Base-by-base conservation (phyloP, 2,888 invertebrate genomes). In the Antheraea yamamai region DNA sequence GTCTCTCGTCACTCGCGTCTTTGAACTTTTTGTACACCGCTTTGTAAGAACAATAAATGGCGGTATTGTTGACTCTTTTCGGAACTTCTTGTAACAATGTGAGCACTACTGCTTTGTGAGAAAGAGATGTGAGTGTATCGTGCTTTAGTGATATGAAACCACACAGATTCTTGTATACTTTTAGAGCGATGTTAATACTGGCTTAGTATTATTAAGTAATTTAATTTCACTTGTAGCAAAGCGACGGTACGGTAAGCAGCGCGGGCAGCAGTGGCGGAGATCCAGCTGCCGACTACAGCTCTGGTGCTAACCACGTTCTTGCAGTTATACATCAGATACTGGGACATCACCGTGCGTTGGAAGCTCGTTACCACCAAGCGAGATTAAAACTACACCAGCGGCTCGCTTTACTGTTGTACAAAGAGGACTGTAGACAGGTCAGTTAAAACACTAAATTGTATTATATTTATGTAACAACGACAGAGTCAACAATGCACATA, bases 261-360 rank as follows among this genome's bases (percentile, higher is more conserved):
- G 95, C 95, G 12, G 95, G 96, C 77, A 96, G 96, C 79, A 96
- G 96, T 82, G 96, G 96, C 74, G 97, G 97, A 35, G 98, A 98
- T 89, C 98, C 98, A 0, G 98, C 98, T 0, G 98, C 99, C 0
- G 99, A 99, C 94, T 99, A 99, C 91, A 98, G 98, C 78, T 99
- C 98, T 82, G 99, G 99, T 64, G 99, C 99, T 74, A 98, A 98
- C 86, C 99, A 99, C 92, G 99, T 99, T 74, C 95, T 99, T 79
- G 98, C 98, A 74, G 98, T 99, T 73, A 99, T 99, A 80, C 99
- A 99, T 92, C 98, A 99, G 95, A 99, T 99, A 83, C 95, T 99
- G 76, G 98, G 98, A 75, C 98, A 99, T 88, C 99, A 99, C 89
- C 95, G 99, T 75, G 97, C 98, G 12, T 95, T 99, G 66, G 99